Evolutionary conservation across 2,113 vertebrate genomes (phyloP).

Genomic region (Psilopogon haemacephalus): DNA sequence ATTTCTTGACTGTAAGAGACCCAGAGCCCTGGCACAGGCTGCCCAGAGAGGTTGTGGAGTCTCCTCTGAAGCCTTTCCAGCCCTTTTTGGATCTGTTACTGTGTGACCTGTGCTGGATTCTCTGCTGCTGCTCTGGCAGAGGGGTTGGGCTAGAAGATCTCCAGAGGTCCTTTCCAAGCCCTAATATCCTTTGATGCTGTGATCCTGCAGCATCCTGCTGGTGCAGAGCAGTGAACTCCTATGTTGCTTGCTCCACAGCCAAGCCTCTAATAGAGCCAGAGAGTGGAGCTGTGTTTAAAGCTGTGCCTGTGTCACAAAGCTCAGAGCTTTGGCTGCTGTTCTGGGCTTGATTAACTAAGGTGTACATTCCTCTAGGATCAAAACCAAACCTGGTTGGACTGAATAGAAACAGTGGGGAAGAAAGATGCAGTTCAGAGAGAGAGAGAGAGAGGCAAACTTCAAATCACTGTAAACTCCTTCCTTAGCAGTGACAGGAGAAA

Average conservation of each 20-base stretch:
- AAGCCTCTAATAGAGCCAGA: background rate
- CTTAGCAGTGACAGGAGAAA: background rate
- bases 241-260: background rate
- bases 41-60: no score
- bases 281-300: background rate
- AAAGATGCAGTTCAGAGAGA: background rate
- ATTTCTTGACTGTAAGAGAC: no score
- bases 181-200: no score
- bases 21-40: no score
- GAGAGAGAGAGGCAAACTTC: accelerated
- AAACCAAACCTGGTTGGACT: background rate
- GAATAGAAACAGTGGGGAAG: background rate
- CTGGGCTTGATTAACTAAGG: background rate
- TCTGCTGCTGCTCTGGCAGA: no score
- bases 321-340: background rate
- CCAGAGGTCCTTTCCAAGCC: no score
- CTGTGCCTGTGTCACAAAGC: background rate
- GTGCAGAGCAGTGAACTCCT: background rate
- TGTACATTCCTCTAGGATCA: background rate
- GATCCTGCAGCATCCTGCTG: background rate
- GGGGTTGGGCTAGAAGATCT: no score
- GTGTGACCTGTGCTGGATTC: no score
- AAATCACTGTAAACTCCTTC: background rate
- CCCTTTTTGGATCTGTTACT: no score
- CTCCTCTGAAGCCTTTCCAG: no score